These are phyloP conservation scores for Odontocolon sp. DNA, from an alignment of 2,888 invertebrate species.

Conservation along the genomic window DNA sequence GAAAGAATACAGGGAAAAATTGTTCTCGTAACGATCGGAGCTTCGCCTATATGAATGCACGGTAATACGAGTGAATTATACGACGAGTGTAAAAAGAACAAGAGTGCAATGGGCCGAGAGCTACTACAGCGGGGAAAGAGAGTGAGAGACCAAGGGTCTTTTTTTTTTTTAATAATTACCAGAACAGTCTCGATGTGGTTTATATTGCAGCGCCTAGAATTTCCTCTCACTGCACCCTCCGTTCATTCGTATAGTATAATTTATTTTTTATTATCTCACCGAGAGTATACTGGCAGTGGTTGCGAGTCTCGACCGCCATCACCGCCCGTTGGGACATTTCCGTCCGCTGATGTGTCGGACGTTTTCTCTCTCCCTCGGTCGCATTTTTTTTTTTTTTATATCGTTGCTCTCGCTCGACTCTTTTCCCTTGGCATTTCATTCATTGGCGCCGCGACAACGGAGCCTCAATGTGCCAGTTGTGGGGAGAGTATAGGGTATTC, in stretches of 20 bases:
- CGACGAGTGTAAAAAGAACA: neutral
- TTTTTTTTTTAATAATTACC: constrained; percentile 58
- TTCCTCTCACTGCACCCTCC: constrained; percentile 3
- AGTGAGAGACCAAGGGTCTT: constrained; percentile 32
- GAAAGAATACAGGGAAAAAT: neutral
- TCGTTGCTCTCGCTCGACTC: constrained; percentile 13
- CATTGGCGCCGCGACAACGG: constrained; percentile 60
- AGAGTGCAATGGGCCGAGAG: neutral
- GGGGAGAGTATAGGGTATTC: constrained; percentile 12
- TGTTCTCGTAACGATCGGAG: constrained; percentile 1
- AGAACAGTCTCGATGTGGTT: constrained; percentile 56
- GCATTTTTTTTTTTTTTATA: constrained; percentile 20
- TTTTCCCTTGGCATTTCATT: constrained; percentile 62
- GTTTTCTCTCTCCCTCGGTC: neutral
- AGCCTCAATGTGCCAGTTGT: constrained; percentile 30
- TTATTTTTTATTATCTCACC: constrained; percentile 54
- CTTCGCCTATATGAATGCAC: neutral
- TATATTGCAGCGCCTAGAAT: constrained; percentile 53
- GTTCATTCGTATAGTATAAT: constrained; percentile 38
- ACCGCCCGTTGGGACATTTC: constrained; percentile 38
- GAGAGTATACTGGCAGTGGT: constrained; percentile 22
- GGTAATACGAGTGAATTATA: constrained; percentile 15
- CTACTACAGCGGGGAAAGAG: constrained; percentile 19
- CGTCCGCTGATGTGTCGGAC: constrained; percentile 38
- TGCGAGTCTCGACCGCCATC: constrained; percentile 37